These are phyloP conservation scores for Xanthia togata DNA, from an alignment of 2,888 invertebrate species.

Conservation along the genomic window DNA sequence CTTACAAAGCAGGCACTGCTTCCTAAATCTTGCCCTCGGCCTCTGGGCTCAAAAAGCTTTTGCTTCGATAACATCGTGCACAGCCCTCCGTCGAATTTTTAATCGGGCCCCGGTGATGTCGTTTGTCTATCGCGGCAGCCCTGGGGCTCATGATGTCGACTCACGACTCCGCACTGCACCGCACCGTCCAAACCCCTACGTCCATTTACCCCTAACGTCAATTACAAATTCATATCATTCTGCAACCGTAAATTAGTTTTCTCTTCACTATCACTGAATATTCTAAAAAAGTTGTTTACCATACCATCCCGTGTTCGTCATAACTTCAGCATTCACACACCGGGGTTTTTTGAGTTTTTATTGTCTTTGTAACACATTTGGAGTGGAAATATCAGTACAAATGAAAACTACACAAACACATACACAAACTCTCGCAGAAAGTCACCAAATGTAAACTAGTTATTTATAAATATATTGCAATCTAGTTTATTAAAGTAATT, in stretches of 20 bases:
- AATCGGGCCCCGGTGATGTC: conserved; percentile 77
- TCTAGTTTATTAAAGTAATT: too few relatives aligned
- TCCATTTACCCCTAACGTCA: conserved; percentile 25
- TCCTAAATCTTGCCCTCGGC: conserved; percentile 12
- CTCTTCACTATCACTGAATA: conserved; percentile 66
- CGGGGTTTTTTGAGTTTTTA: background rate
- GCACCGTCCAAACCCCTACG: conserved; percentile 61
- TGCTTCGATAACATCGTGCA: conserved; percentile 69
- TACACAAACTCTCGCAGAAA: background rate
- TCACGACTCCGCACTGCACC: conserved; percentile 56
- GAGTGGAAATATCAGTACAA: background rate
- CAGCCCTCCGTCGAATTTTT: conserved; percentile 77
- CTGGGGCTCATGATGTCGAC: conserved; percentile 51
- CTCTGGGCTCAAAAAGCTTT: conserved; percentile 30
- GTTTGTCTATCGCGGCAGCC: conserved; percentile 72
- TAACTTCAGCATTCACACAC: background rate
- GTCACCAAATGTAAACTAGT: background rate
- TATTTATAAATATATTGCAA: too few relatives aligned
- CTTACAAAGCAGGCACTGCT: background rate
- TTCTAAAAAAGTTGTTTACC: conserved; percentile 54
- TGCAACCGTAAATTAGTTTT: conserved; percentile 76
- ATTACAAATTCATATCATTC: conserved; percentile 81
- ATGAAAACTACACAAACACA: background rate
- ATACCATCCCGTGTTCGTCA: background rate
- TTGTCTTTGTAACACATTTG: background rate